These are phyloP conservation scores for Ennomos erosarius DNA, from an alignment of 2,888 invertebrate species.

Conservation along the genomic window DNA sequence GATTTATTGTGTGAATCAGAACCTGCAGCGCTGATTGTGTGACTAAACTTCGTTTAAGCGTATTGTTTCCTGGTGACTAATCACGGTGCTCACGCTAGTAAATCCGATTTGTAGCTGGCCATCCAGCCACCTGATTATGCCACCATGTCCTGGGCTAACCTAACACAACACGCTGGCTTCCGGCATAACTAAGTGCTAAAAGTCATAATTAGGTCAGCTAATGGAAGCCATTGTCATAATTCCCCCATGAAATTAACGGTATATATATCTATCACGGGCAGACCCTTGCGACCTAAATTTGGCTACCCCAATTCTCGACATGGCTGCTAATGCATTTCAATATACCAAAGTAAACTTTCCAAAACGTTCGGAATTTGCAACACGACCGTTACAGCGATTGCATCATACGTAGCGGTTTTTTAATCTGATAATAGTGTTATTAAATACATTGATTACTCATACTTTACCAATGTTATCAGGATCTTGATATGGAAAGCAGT, in stretches of 20 bases:
- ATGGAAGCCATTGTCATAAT: constrained; percentile 46
- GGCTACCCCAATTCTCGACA: constrained; percentile 29
- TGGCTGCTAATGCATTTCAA: constrained; percentile 29
- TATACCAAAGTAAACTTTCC: constrained; percentile 9
- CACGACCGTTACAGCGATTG: constrained; percentile 20
- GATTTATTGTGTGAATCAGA: constrained; percentile 33
- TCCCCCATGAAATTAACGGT: constrained; percentile 44
- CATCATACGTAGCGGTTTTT: constrained; percentile 20
- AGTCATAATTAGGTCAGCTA: constrained; percentile 47
- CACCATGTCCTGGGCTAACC: constrained; percentile 21
- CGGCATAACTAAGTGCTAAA: constrained; percentile 36
- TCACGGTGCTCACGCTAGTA: constrained; percentile 16
- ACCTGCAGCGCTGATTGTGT: constrained; percentile 27
- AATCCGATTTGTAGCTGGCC: constrained; percentile 12
- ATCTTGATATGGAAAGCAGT: constrained; percentile 17
- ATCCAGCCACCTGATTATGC: constrained; percentile 17
- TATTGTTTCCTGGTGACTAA: constrained; percentile 34
- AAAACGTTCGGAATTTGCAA: background rate
- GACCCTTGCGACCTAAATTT: constrained; percentile 47
- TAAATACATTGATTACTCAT: constrained; percentile 32
- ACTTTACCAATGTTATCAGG: constrained; percentile 24
- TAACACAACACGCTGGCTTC: constrained; percentile 31
- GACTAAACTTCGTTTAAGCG: constrained; percentile 28
- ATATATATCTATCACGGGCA: constrained; percentile 39
- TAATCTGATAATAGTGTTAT: constrained; percentile 33